Evolutionary conservation across 2,113 vertebrate species (phyloP), one percentile per base, ranked within the genome.

Genomic region (Stigmatopora nigra): DNA sequence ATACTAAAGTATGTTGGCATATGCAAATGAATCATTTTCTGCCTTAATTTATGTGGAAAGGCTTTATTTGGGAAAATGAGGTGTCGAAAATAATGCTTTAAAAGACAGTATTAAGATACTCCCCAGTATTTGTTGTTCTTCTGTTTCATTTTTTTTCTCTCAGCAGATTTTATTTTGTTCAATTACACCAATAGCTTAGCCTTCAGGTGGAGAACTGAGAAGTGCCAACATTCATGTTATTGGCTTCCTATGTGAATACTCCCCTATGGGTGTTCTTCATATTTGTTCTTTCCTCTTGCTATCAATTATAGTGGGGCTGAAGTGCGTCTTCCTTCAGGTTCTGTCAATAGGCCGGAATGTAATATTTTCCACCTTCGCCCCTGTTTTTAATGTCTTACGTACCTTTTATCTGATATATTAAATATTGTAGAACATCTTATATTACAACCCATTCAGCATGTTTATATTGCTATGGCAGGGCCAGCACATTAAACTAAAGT

Each of bases 1-100:
- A 77, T 84, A 82, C 89, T 88, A 89, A 88, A 87, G 89, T 89
- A 78, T 83, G 9, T 41, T 31, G 25, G 25, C 25, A 73, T 82
- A 89, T 88, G 86, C 83, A 88, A 90, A 91, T 88, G 58, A 74
- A 63, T 57, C 75, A 66, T 64, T 53, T 71, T 71, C 68, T 61
- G 73, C 79, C 77, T 87, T 72, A 87, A 87, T 84, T 73, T 83
- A 81, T 79, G 82, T 74, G 64, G 78, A 75, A 80, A 73, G 72
- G 66, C 77, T 77, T 72, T 75, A 75, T 80, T 64, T 46, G 68
- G 61, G 22, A 64, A 73, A 64, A 74, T 57, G 73, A 63, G 72
- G 67, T 66, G 48, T 73, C 53, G 69, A 48, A 67, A 80, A 66
- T 84, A 83, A 80, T 76, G 71, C 76, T 63, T 65, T 74, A 78